These are phyloP conservation scores for Plecturocebus donacophilus DNA, from an alignment of 2,113 vertebrate species.

Conservation along the genomic window DNA sequence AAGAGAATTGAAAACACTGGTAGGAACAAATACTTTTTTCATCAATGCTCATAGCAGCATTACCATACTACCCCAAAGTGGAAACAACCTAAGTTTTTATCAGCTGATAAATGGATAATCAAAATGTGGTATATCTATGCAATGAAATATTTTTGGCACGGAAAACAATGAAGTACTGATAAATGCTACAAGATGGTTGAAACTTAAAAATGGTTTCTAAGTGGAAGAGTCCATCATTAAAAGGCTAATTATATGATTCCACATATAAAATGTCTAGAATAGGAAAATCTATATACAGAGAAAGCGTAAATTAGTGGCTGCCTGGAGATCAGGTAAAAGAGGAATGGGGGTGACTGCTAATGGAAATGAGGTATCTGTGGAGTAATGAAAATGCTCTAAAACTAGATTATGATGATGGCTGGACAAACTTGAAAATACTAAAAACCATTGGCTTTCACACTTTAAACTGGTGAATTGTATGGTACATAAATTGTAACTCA, in stretches of 20 bases:
- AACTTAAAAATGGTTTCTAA: neutral
- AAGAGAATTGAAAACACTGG: neutral
- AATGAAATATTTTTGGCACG: neutral
- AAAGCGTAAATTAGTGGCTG: neutral
- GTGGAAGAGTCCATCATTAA: neutral
- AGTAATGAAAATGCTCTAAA: neutral
- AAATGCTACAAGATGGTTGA: neutral
- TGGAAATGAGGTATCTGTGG: neutral
- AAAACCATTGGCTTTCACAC: neutral
- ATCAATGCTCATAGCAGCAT: neutral
- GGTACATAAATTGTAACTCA: neutral
- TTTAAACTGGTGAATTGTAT: neutral
- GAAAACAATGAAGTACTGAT: neutral
- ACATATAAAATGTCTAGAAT: neutral
- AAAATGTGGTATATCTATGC: neutral
- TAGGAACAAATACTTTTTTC: neutral
- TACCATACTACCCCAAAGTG: neutral
- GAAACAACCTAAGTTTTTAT: neutral
- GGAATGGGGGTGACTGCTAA: neutral
- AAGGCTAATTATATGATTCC: neutral
- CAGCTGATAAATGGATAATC: neutral
- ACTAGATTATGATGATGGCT: neutral
- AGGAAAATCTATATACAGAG: neutral
- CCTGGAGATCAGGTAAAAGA: neutral
- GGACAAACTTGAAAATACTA: neutral